phyloP scores from a whole-genome alignment of 2,888 invertebrate species.

The Cremastinae sp. region DNA sequence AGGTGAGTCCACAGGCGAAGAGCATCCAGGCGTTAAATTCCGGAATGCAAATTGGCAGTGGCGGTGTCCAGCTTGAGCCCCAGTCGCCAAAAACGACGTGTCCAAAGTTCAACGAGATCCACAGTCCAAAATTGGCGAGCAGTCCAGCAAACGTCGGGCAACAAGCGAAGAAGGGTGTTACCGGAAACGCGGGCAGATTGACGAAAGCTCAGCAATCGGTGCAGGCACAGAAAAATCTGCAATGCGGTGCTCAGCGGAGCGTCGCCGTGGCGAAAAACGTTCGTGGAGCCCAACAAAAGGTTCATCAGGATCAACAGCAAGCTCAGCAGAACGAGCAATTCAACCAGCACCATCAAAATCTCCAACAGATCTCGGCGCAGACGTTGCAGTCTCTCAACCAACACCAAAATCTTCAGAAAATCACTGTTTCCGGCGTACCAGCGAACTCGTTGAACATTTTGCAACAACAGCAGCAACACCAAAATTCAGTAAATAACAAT shows the following conservation, averaged over 20 bases:
- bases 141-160: constrained; percentile 50
- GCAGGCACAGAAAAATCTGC: constrained; percentile 62
- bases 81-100: constrained; percentile 56
- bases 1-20: constrained; percentile 54
- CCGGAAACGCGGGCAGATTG: constrained; percentile 44
- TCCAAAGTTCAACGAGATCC: constrained; percentile 58
- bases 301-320: constrained; percentile 66
- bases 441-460: constrained; percentile 70
- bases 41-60: constrained; percentile 59
- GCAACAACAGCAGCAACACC: constrained; percentile 74
- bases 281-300: constrained; percentile 68
- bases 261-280: constrained; percentile 72
- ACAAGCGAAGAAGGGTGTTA: constrained; percentile 47
- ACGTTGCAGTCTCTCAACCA: constrained; percentile 75
- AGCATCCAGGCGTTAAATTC: constrained; percentile 58
- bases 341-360: constrained; percentile 76
- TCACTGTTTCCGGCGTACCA: constrained; percentile 65
- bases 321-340: constrained; percentile 60
- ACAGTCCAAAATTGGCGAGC: constrained; percentile 43
- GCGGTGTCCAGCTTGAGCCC: constrained; percentile 60
- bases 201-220: constrained; percentile 56
- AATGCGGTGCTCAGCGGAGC: constrained; percentile 67
- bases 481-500: constrained; percentile 68
- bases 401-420: constrained; percentile 76
- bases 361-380: constrained; percentile 75